Evolutionary conservation across 2,113 vertebrate species (phyloP).

Genomic region (Phylloscopus trochilus): DNA sequence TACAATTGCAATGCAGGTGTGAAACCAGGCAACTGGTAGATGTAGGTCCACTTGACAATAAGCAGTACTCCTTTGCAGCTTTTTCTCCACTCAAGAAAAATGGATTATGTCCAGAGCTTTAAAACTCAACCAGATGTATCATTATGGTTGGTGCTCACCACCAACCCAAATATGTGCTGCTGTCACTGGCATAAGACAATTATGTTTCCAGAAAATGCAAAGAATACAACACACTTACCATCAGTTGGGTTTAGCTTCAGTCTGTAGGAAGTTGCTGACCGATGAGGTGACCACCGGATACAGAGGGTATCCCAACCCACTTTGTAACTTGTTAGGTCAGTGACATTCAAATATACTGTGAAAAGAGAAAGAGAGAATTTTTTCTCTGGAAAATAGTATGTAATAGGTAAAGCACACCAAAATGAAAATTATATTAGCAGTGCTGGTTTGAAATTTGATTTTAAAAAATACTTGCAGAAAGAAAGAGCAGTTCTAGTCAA

Average conservation of each 20-base stretch:
- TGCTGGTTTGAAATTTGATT: background rate
- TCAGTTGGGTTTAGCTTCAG: conserved; percentile 87
- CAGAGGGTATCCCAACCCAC: conserved; percentile 89
- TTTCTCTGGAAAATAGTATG: background rate
- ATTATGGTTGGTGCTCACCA: background rate
- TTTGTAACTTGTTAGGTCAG: conserved; percentile 85
- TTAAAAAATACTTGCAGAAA: background rate
- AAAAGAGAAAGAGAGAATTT: background rate
- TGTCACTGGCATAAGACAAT: background rate
- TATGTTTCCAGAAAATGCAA: background rate
- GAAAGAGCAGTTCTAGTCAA: background rate
- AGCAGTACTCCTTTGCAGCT: background rate
- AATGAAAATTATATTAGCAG: background rate
- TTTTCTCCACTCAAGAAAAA: background rate
- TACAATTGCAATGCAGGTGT: background rate
- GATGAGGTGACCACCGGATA: conserved; percentile 87
- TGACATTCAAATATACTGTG: conserved; percentile 93
- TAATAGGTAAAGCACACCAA: background rate
- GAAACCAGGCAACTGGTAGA: background rate
- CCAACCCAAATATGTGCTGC: background rate
- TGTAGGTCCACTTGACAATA: background rate
- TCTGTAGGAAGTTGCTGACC: conserved; percentile 91
- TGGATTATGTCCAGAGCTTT: background rate
- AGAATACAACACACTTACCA: conserved; percentile 69
- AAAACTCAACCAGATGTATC: background rate